Conservation (phyloP, 2,797 vertebrate genomes). For the Limosa lapponica region DNA sequence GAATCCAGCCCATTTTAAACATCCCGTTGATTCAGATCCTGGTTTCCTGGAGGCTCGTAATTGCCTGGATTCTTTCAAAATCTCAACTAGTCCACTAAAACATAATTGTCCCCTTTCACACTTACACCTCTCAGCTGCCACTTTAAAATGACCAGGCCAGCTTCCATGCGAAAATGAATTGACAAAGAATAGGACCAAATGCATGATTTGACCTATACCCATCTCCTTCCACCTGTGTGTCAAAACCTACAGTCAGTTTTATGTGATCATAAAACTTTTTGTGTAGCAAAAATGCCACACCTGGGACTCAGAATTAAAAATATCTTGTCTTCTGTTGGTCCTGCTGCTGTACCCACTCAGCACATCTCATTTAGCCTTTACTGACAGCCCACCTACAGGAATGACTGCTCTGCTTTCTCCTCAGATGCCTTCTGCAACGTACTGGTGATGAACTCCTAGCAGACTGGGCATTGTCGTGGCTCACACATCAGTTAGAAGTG, state of each 20-base stretch:
- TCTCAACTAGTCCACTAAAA: background rate
- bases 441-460: background rate
- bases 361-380: background rate
- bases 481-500: background rate
- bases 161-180: background rate
- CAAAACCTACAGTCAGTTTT: background rate
- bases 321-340: background rate
- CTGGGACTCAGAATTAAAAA: background rate
- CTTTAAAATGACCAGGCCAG: background rate
- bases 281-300: background rate
- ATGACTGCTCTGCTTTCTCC: background rate
- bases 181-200: background rate
- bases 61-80: background rate
- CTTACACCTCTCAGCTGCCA: background rate
- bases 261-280: background rate
- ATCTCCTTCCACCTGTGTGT: background rate
- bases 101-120: background rate
- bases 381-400: background rate
- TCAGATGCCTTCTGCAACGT: background rate
- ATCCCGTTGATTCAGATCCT: background rate
- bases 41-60: background rate
- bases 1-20: constrained; percentile 1
- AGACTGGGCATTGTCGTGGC: fast-evolving
- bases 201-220: background rate
- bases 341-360: background rate